These are phyloP conservation scores for Conus ventricosus DNA, from an alignment of 1,140 invertebrate species.

Conservation along the genomic window DNA sequence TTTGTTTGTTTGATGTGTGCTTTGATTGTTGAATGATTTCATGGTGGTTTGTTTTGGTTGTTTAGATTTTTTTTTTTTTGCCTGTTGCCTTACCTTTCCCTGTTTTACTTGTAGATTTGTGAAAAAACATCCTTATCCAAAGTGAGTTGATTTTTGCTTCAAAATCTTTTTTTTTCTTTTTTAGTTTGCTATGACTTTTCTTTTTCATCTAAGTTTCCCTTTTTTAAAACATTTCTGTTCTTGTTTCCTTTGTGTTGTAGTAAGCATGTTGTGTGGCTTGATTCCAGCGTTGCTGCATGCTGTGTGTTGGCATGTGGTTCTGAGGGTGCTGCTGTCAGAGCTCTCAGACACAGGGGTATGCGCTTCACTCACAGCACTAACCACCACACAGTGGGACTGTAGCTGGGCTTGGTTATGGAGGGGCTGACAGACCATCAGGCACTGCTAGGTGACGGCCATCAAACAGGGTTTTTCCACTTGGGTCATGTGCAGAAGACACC, in stretches of 20 bases:
- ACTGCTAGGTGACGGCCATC: no score
- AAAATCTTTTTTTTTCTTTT: slow-evolving; percentile 18
- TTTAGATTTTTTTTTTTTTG: neutral
- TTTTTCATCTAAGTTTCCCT: slow-evolving; percentile 38
- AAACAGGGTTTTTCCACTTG: no score
- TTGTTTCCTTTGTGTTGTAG: neutral
- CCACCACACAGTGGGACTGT: no score
- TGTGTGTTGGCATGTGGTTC: slow-evolving; percentile 41
- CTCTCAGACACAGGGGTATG: neutral
- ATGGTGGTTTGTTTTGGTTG: neutral
- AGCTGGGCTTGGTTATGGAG: no score
- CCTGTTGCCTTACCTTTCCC: slow-evolving; percentile 4
- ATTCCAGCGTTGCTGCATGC: slow-evolving; percentile 42
- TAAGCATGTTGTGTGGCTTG: slow-evolving; percentile 2
- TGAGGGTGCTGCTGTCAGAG: neutral
- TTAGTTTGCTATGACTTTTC: slow-evolving; percentile 47
- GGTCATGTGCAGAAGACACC: no score
- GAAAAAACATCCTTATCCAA: slow-evolving; percentile 27
- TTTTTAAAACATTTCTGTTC: neutral
- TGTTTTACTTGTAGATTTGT: slow-evolving; percentile 11
- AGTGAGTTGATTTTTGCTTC: slow-evolving; percentile 34
- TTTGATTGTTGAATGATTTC: neutral
- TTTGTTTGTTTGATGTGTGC: neutral
- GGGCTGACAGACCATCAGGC: no score
- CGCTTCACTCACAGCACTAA: neutral